Evolutionary conservation across 2,113 vertebrate species (phyloP), one percentile per base, ranked within the genome.

Genomic region (Onychorhynchus coronatus): DNA sequence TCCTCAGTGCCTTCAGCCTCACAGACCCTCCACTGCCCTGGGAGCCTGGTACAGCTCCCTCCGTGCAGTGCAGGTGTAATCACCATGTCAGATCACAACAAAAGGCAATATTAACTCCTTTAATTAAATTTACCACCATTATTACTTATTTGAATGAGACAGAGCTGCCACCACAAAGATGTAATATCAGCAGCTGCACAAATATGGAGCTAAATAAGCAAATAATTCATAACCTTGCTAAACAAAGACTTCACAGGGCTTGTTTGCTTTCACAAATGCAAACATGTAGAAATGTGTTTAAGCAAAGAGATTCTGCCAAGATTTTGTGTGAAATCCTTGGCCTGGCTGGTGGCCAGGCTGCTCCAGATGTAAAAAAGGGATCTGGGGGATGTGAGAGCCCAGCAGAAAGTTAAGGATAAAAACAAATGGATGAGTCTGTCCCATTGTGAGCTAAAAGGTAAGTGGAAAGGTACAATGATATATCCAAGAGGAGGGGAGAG

Each of bases 301-400:
- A 85, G 66, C 84, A 77, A 91, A 91, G 67, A 31, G n/a, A 49
- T 62, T 66, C 55, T 53, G 63, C 63, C 80, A 80, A 62, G 75
- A n/a, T 5, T 22, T n/a, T 41, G n/a, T 28, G 39, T 65, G 62
- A 47, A 33, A 55, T 59, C 4, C 35, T 63, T 31, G 83, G 52
- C 62, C 49, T 18, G 65, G 46, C 14, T 18, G 20, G 30, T 8
- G 50, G 41, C 33, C 3, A 12, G 71, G 42, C 74, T 74, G 78
- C 56, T 90, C 15, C 63, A 19, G 22, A 3, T 18, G 37, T 4
- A 15, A 19, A 19, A 23, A 31, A 1, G 20, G 71, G 42, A 46
- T 31, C 12, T n/a, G 0, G 2, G 39, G 39, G 24, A 24, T 47
- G 47, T 44, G 30, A 14, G 70, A 25, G 50, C 3, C 55, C 76